Conservation (phyloP, 1,140 invertebrate genomes). For the Ostrea denselamellosa region DNA sequence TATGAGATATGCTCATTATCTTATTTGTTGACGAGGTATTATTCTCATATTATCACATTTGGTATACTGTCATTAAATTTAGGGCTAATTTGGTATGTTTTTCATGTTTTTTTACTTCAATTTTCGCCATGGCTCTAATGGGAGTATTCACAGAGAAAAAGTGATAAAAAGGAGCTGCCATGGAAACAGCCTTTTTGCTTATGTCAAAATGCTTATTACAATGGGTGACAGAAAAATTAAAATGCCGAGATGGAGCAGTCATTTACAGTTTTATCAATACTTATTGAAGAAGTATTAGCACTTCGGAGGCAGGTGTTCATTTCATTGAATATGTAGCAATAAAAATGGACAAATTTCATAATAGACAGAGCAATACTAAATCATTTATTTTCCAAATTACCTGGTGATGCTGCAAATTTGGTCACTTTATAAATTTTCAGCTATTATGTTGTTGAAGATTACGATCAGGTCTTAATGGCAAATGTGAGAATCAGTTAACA, state of each 20-base stretch:
- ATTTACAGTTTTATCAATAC: conserved; percentile 27
- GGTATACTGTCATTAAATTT: conserved; percentile 38
- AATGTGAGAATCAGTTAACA: conserved; percentile 11
- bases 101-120: conserved; percentile 33
- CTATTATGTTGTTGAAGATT: conserved; percentile 2
- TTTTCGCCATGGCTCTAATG: conserved; percentile 18
- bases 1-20: background rate
- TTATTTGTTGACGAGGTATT: conserved; percentile 23
- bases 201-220: conserved; percentile 18
- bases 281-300: conserved; percentile 36
- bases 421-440: conserved; percentile 34
- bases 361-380: background rate
- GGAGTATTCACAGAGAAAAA: conserved; percentile 2
- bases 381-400: conserved; percentile 18
- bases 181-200: conserved; percentile 13
- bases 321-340: conserved; percentile 38
- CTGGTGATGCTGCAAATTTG: conserved; percentile 12
- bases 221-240: conserved; percentile 27
- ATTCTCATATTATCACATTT: conserved; percentile 36
- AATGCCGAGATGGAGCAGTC: conserved; percentile 4
- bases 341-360: conserved; percentile 32
- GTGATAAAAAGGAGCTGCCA: conserved; percentile 24
- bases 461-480: conserved; percentile 10
- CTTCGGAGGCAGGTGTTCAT: conserved; percentile 6
- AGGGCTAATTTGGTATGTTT: conserved; percentile 28